phyloP scores from a whole-genome alignment of 2,888 invertebrate genomes.

The Trichacis sp. region DNA sequence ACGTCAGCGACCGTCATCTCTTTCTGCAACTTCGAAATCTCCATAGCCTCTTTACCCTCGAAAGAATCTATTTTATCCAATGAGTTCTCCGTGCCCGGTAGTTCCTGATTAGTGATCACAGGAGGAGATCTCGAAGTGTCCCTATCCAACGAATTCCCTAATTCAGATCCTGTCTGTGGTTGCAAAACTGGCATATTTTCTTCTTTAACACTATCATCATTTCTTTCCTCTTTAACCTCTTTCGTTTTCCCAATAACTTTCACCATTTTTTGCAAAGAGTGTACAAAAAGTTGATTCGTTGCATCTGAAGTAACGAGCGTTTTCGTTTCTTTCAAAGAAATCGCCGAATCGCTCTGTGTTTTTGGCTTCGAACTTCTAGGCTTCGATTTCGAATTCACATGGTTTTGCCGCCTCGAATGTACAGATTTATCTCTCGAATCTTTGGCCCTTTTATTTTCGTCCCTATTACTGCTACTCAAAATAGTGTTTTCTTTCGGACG shows the following conservation, averaged over 20 bases:
- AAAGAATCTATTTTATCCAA: constrained; percentile 40
- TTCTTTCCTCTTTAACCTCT: constrained; percentile 12
- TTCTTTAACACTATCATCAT: constrained; percentile 39
- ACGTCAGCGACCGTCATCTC: constrained; percentile 61
- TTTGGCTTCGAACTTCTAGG: no score
- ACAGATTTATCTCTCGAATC: background rate
- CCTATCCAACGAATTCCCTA: constrained; percentile 50
- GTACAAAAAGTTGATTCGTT: constrained; percentile 17
- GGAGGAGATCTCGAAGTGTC: constrained; percentile 63
- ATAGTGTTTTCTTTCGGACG: constrained; percentile 12
- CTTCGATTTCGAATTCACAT: constrained; percentile 8
- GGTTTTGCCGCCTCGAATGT: background rate
- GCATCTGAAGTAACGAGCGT: constrained; percentile 14
- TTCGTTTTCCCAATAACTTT: constrained; percentile 24
- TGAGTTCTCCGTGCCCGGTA: background rate
- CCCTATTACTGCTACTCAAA: constrained; percentile 2
- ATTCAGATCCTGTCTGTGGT: constrained; percentile 49
- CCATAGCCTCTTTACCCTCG: constrained; percentile 32
- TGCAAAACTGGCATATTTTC: constrained; percentile 61
- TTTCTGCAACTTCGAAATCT: constrained; percentile 41
- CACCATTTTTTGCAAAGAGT: constrained; percentile 25
- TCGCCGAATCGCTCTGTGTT: constrained; percentile 11
- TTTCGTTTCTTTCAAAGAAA: constrained; percentile 32
- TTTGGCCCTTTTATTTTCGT: constrained; percentile 14
- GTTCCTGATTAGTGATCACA: constrained; percentile 53